Evolutionary conservation across 2,888 invertebrate species (phyloP).

Genomic region (Seira ritae): DNA sequence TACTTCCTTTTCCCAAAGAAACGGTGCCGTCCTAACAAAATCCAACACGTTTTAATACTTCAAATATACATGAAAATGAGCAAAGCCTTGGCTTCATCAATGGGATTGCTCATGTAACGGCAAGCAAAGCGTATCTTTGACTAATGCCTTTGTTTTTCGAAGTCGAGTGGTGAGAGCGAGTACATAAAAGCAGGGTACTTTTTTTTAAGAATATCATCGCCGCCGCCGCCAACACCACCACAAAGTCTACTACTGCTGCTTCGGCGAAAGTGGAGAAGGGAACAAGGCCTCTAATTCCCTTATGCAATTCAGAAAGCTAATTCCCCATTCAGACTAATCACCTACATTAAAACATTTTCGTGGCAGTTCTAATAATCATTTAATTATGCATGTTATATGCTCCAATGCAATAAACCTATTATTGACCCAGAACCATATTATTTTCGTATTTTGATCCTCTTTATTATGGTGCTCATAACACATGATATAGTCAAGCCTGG

Average conservation of each 20-base stretch:
- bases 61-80: neutral
- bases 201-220: neutral
- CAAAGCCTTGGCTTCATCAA: neutral
- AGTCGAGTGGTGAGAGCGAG: neutral
- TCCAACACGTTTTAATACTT: too few relatives aligned
- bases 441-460: slow-evolving; percentile 46
- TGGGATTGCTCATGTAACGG: neutral
- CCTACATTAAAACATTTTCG: slow-evolving; percentile 65
- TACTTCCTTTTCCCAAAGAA: too few relatives aligned
- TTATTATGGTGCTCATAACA: slow-evolving; percentile 21
- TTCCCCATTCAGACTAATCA: slow-evolving; percentile 64
- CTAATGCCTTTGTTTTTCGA: slow-evolving; percentile 12
- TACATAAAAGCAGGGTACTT: slow-evolving; percentile 1
- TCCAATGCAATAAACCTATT: slow-evolving; percentile 60
- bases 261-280: slow-evolving; percentile 18
- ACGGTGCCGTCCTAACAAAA: too few relatives aligned
- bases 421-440: slow-evolving; percentile 60
- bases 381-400: slow-evolving; percentile 63
- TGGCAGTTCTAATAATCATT: slow-evolving; percentile 62
- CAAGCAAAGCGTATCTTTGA: neutral
- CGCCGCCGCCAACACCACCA: neutral
- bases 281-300: slow-evolving; percentile 62
- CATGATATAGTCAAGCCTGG: too few relatives aligned
- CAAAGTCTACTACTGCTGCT: neutral
- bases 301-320: slow-evolving; percentile 65